Evolutionary conservation across 2,888 invertebrate genomes (phyloP).

Genomic region (Antitype chi): DNA sequence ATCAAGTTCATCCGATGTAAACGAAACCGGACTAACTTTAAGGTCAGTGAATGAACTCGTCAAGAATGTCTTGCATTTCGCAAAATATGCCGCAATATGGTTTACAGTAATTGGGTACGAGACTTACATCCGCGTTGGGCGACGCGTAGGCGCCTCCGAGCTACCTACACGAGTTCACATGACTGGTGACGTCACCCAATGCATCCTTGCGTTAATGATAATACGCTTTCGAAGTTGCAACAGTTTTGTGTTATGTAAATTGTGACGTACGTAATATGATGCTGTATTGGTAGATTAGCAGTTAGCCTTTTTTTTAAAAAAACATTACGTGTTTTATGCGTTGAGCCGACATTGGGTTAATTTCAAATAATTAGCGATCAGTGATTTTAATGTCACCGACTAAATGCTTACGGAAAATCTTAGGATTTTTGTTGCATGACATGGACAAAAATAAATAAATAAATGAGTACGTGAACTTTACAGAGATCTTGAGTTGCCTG

Average conservation of each 20-base stretch:
- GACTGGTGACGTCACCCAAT: slow-evolving; percentile 45
- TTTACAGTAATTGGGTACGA: slow-evolving; percentile 33
- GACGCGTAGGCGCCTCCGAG: slow-evolving; percentile 26
- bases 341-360: background rate
- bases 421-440: background rate
- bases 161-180: slow-evolving; percentile 14
- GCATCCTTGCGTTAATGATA: slow-evolving; percentile 39
- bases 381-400: background rate
- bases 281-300: slow-evolving; percentile 14
- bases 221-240: slow-evolving; percentile 53
- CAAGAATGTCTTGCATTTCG: slow-evolving; percentile 45
- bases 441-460: background rate
- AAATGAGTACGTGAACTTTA: background rate
- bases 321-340: background rate
- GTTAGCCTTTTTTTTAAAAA: slow-evolving; percentile 15
- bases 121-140: slow-evolving; percentile 45
- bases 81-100: slow-evolving; percentile 39
- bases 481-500: no score
- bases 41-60: slow-evolving; percentile 38
- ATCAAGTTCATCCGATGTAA: slow-evolving; percentile 31
- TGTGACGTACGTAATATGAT: slow-evolving; percentile 17
- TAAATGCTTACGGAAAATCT: background rate
- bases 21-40: slow-evolving; percentile 37
- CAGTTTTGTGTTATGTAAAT: slow-evolving; percentile 40
- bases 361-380: slow-evolving; percentile 4